Percentiles rank a stretch among this genome's conserved stretches.
phyloP scores from a whole-genome alignment of 2,113 vertebrate genomes.

The Chrysochloris asiatica region DNA sequence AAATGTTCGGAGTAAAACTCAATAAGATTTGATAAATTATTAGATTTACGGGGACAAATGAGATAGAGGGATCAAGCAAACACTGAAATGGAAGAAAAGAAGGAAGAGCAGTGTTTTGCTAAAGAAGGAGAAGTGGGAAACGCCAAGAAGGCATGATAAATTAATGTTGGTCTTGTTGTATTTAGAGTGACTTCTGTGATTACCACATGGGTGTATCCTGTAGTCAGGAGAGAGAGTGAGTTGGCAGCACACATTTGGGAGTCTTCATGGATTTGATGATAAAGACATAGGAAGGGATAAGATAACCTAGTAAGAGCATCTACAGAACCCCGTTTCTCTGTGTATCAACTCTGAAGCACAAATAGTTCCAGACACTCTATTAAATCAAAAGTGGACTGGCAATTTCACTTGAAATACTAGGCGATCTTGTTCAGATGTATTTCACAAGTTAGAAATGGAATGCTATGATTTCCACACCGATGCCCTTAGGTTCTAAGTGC shows the following conservation, averaged over 20 bases:
- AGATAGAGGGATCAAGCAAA: too few species aligned
- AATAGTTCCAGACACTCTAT: not conserved
- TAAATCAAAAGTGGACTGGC: not conserved
- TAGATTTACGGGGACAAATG: not conserved
- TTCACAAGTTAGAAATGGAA: constrained; percentile 3
- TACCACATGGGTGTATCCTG: not conserved
- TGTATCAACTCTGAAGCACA: not conserved
- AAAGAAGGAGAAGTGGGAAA: not conserved
- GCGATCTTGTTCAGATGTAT: not conserved
- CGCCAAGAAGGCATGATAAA: not conserved
- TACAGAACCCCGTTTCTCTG: not conserved
- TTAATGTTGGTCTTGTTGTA: too few species aligned
- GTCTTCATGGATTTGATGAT: not conserved
- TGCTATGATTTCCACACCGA: not conserved
- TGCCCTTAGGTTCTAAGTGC: not conserved
- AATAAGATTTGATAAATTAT: not conserved
- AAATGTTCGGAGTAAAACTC: not conserved
- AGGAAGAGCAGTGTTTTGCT: not conserved
- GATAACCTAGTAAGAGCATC: not conserved
- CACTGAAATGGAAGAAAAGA: not conserved
- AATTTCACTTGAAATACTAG: constrained; percentile 36
- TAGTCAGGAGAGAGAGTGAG: not conserved
- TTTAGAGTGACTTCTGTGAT: not conserved
- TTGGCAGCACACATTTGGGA: not conserved
- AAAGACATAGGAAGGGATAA: not conserved